A percentile compares a stretch with the other conserved stretches of the same genome.
Evolutionary conservation across 2,888 invertebrate genomes (phyloP).

Genomic region (Nemotelus pantherinus): DNA sequence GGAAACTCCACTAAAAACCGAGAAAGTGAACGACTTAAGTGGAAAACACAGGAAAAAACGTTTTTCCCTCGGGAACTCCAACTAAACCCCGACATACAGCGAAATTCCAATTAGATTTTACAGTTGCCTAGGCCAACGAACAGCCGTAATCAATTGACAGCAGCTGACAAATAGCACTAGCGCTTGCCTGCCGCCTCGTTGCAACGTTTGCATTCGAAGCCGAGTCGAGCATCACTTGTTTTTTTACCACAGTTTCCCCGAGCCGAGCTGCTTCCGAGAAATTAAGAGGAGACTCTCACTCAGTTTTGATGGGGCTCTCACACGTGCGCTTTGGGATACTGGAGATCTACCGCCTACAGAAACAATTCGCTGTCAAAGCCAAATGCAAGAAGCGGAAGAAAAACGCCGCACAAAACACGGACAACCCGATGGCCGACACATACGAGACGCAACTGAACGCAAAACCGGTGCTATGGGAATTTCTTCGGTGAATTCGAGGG

Average conservation of each 20-base stretch:
- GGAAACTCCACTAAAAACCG: conserved; percentile 13
- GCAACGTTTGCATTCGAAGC: not conserved
- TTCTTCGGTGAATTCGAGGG: not conserved
- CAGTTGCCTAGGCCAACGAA: not conserved
- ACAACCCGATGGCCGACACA: not conserved
- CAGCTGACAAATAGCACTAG: conserved; percentile 20
- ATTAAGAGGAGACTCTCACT: too few species aligned
- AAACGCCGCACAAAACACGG: not conserved
- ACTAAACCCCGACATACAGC: not conserved
- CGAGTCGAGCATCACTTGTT: conserved; percentile 14
- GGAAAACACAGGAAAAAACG: conserved; percentile 17
- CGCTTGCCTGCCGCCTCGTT: not conserved
- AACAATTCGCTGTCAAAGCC: conserved; percentile 12
- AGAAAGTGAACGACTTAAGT: conserved; percentile 4
- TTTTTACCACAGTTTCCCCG: conserved; percentile 8
- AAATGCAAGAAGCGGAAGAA: conserved; percentile 20
- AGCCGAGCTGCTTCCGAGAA: too few species aligned
- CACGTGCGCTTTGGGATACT: conserved; percentile 33
- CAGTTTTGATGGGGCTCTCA: not conserved
- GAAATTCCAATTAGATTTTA: not conserved
- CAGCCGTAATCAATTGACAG: conserved; percentile 28
- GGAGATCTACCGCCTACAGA: conserved; percentile 7
- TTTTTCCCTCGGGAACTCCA: conserved; percentile 8
- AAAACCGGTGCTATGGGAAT: not conserved
- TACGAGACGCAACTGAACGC: conserved; percentile 11